Conservation (phyloP, 2,888 invertebrate genomes). For the Scaptomyza flava region DNA sequence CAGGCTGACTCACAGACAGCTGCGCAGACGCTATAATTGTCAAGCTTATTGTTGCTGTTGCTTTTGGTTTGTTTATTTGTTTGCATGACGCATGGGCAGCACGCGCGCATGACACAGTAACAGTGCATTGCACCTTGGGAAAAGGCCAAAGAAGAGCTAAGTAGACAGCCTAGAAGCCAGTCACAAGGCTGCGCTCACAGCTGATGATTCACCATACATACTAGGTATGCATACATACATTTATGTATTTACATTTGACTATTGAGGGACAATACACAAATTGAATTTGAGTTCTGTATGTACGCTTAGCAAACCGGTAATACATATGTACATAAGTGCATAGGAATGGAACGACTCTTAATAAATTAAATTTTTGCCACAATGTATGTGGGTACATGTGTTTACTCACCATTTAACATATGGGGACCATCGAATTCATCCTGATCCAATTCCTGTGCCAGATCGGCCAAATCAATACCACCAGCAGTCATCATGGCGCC, state of each 20-base stretch:
- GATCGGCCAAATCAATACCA: constrained; percentile 86
- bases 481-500: constrained; percentile 85
- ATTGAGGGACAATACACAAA: constrained; percentile 6
- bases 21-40: constrained; percentile 58
- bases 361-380: background rate
- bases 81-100: constrained; percentile 47
- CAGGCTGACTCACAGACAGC: constrained; percentile 46
- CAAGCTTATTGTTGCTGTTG: constrained; percentile 15
- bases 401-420: constrained; percentile 86
- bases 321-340: background rate
- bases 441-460: constrained; percentile 88
- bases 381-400: background rate
- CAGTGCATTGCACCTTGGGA: constrained; percentile 53
- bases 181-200: constrained; percentile 30
- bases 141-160: constrained; percentile 8
- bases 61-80: constrained; percentile 10
- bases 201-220: constrained; percentile 45
- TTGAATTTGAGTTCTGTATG: background rate
- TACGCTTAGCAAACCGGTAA: constrained; percentile 10
- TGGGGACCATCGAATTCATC: constrained; percentile 89
- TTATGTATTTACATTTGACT: constrained; percentile 4
- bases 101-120: constrained; percentile 32
- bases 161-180: constrained; percentile 31
- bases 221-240: background rate
- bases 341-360: no score